Evolutionary conservation across 2,113 vertebrate species (phyloP), one percentile per base, ranked within the genome.

Genomic region (Lagenorhynchus albirostris): DNA sequence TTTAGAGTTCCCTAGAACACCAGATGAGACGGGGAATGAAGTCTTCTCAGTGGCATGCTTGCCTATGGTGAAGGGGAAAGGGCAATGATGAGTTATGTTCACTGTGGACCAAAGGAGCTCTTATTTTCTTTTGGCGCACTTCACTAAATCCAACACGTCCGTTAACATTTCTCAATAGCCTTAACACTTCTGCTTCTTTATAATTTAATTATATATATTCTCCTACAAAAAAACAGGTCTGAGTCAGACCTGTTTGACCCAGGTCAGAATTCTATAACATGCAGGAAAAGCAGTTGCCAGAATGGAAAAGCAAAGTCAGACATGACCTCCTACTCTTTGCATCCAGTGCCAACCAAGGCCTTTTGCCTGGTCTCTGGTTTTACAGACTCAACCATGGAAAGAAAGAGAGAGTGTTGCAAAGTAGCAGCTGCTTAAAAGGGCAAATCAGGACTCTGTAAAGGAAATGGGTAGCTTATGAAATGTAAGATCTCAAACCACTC

Each of bases 1-100:
- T 99, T 97, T 95, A 89, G 84, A 86, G 82, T 62, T 98, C 96
- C 62, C 53, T 68, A 96, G 94, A 96, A 96, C 74, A 98, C 95
- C 98, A 98, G 97, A 98, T 97, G 98, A 98, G 94, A 94, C 0
- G 3, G 23, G 88, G 79, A 94, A 97, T 95, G 85, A 94, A 97
- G 91, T 94, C 91, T 96, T 96, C 92, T 97, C 29, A 62, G 95
- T 94, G 90, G 82, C 38, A 84, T 58, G 63, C 93, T 96, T 98
- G 91, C 94, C 97, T 73, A 65, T 91, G 97, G 77, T 97, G 97
- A 89, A 55, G 83, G 92, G 50, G 89, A 94, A 67, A 74, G 88
- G 63, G 87, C 87, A 79, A 91, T 36, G 87, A 11, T 92, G 96
- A 98, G 70, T 96, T 98, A 96, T 55, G 84, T 97, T 93, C 74